Base-by-base conservation (phyloP, 2,797 vertebrate genomes). In the Lepus oiostolus region DNA sequence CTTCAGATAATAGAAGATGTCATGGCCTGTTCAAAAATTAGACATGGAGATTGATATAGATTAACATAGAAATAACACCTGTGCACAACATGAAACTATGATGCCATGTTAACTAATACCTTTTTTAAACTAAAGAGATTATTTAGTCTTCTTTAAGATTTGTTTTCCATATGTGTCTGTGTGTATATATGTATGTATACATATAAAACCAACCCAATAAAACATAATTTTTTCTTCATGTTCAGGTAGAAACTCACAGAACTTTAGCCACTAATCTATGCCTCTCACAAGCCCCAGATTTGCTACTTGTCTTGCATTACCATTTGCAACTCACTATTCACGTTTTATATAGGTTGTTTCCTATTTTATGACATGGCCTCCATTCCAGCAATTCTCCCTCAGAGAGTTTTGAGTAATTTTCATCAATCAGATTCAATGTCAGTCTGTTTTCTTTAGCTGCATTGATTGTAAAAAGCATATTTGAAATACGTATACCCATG, bases 1-100 rank as follows among this genome's bases (percentile, higher is more conserved):
- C 68, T 93, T 86, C 62, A 93, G 83, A 71, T 93, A 96, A 97
- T 9, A 89, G 68, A 96, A 86, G 77, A 91, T 90, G 93, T 62
- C 92, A 90, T 22, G 28, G 80, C 26, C 22, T 76, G 93, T 74
- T 93, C 38, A 70, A 96, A 93, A 92, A 88, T 68, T 60, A 68
- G 10, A 22, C 8, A 42, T 82, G n/a, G 60, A 77, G 54, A 88
- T 38, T 50, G 7, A 9, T n/a, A 67, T 47, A 89, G 30, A 74
- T 93, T 74, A 80, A 52, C 22, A 47, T 13, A 95, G 63, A 91
- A 94, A 71, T 87, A 77, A 71, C 42, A 79, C 60, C 62, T 60
- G 38, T 62, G 47, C 9, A 54, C n/a, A 42, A 94, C 10, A 65
- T 7, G 38, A 72, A 88, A 92, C 80, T 11, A 63, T 85, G 85